Evolutionary conservation across 2,113 vertebrate genomes (phyloP), one percentile per base, ranked within the genome.

Genomic region (Poecile atricapillus): DNA sequence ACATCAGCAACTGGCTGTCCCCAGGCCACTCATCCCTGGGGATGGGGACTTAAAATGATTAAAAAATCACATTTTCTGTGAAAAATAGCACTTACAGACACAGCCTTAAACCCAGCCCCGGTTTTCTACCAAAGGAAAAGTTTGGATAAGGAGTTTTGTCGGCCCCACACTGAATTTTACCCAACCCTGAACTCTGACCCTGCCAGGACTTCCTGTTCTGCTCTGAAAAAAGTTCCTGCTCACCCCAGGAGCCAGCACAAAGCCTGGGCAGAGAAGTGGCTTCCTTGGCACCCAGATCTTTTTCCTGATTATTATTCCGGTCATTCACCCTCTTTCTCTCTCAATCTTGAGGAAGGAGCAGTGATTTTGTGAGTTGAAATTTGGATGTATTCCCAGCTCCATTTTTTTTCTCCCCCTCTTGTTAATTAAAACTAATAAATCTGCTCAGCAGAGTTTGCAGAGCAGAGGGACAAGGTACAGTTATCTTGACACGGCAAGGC

Each of bases 381-480:
- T 96, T 98, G 98, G 98, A 98, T 79, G 79, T 97, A 95, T 98
- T 98, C 98, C 98, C 97, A 97, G 97, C 95, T 95, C 96, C 94
- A 75, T 92, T 93, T 63, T 44, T 43, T 41, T 7, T 3, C 15
- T 24, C 25, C 56, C 28, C 60, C 81, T 91, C 83, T 91, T 92
- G 91, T 98, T 98, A 98, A 98, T 98, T 98, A 98, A 98, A 98
- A 97, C 91, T 96, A 97, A 98, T 98, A 98, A 98, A 98, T 98
- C 98, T 98, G 97, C 93, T 96, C 95, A 89, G 79, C 97, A 95
- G 97, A 93, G 93, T 97, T 97, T 92, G 91, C 67, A 84, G 90
- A 94, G 89, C 83, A 47, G 62, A 30, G 77, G 81, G 74, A 87
- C 89, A 71, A 75, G 94, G 95, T 75, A 13, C 81, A 89, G 95